Evolutionary conservation across 2,113 vertebrate species (phyloP).

Genomic region (Dromas ardeola): DNA sequence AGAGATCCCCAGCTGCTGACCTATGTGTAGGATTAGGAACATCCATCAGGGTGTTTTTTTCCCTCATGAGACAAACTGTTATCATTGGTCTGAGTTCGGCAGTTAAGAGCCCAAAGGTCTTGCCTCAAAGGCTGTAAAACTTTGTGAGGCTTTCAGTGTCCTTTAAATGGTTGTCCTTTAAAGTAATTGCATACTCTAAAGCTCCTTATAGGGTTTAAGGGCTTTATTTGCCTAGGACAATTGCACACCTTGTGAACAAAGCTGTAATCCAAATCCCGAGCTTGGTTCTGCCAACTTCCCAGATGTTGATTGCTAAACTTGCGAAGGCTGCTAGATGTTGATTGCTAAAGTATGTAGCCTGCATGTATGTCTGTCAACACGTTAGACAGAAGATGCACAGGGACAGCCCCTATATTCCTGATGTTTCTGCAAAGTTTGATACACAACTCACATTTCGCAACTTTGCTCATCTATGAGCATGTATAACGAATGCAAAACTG

Average conservation of each 20-base stretch:
- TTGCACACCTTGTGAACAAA: conserved; percentile 27
- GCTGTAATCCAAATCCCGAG: background rate
- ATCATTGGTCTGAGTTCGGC: background rate
- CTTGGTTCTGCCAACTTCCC: background rate
- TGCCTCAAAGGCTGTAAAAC: conserved; percentile 7
- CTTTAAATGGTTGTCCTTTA: conserved; percentile 1
- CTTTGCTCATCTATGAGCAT: rapidly evolving
- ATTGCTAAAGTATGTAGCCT: background rate
- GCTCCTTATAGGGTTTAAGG: conserved; percentile 8
- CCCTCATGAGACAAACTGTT: background rate
- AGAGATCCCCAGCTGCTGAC: background rate
- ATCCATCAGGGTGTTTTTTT: background rate
- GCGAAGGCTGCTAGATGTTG: background rate
- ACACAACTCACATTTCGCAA: rapidly evolving
- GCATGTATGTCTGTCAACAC: background rate
- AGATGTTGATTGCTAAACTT: background rate
- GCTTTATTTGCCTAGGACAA: conserved; percentile 27
- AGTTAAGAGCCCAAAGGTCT: background rate
- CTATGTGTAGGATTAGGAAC: background rate
- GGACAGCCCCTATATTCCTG: background rate
- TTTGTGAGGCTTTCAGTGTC: background rate
- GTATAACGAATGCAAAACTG: background rate
- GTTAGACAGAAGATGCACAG: background rate
- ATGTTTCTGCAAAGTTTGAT: background rate
- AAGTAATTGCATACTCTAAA: conserved; percentile 25